Evolutionary conservation across 2,797 vertebrate genomes (phyloP), one percentile per base, ranked within the genome.

Genomic region (Gadopsis bispinosus): DNA sequence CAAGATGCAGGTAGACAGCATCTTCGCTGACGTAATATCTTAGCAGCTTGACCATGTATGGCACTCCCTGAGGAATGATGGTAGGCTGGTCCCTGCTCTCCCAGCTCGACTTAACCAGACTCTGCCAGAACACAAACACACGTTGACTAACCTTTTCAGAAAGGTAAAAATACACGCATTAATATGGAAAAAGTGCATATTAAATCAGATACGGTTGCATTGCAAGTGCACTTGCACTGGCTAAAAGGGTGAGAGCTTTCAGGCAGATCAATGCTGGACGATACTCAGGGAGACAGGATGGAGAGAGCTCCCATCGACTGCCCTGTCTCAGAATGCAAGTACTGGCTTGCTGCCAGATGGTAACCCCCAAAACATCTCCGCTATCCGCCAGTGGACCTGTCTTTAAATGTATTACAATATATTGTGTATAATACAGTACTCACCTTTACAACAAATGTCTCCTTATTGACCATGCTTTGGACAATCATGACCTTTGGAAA

Each of bases 61-160:
- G 98, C n/a, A 99, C 96, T 0, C 97, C 97, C 64, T 98, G 98
- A 10, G 98, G 97, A 88, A 99, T 99, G 91, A 99, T 95, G 48
- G 98, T 99, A 62, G 96, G 94, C 50, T 97, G 94, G 53, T 96
- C 96, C 60, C 93, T 96, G 81, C 95, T 97, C 59, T 96, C 97
- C 85, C 94, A 84, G 1, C 96, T 97, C 2, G 97, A 98, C 89
- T 99, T 99, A 47, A 96, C 93, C 79, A 99, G 94, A 86, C 97
- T 98, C 98, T 99, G 90, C n/a, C 73, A 73, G 22, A 78, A 67
- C 29, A 73, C 31, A 56, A 6, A 63, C 17, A 53, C n/a, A 33
- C 10, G 60, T 55, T 9, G 10, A 66, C 12, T 26, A 3, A 51
- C 64, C 13, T 73, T 47, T 76, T 56, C 4, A 66, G 0, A 60